Conservation (phyloP, 2,797 vertebrate genomes). For the Lepidocolaptes lacrymiger region DNA sequence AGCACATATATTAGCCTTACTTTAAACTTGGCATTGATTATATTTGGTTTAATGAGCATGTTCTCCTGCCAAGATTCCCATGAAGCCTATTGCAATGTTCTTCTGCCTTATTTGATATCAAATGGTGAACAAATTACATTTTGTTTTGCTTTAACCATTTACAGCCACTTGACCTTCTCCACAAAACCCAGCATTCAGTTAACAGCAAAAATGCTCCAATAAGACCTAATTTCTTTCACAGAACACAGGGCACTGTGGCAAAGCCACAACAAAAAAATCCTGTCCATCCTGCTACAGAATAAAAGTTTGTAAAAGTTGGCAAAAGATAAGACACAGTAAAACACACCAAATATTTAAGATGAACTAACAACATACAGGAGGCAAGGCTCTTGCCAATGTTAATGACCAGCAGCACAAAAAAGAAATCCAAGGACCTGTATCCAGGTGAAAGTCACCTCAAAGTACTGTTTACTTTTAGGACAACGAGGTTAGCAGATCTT, state of each 20-base stretch:
- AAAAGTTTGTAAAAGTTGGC: not conserved
- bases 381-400: not conserved
- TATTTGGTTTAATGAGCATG: not conserved
- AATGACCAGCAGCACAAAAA: not conserved
- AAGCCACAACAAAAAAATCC: not conserved
- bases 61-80: not conserved
- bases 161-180: not conserved
- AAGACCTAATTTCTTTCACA: not conserved
- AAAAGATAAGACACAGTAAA: not conserved
- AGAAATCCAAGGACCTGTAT: not conserved
- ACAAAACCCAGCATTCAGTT: not conserved
- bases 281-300: not conserved
- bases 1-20: not conserved
- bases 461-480: not conserved
- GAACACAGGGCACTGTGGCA: not conserved
- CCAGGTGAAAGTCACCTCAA: not conserved
- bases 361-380: not conserved
- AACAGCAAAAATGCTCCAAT: not conserved
- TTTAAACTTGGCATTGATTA: not conserved
- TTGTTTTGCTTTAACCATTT: not conserved
- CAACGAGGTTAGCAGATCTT: rapidly evolving
- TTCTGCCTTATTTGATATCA: not conserved
- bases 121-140: not conserved
- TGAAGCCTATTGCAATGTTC: not conserved
- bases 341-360: not conserved